Evolutionary conservation across 2,113 vertebrate genomes (phyloP), one percentile per base, ranked within the genome.

Genomic region (Orientallactaga bullata): DNA sequence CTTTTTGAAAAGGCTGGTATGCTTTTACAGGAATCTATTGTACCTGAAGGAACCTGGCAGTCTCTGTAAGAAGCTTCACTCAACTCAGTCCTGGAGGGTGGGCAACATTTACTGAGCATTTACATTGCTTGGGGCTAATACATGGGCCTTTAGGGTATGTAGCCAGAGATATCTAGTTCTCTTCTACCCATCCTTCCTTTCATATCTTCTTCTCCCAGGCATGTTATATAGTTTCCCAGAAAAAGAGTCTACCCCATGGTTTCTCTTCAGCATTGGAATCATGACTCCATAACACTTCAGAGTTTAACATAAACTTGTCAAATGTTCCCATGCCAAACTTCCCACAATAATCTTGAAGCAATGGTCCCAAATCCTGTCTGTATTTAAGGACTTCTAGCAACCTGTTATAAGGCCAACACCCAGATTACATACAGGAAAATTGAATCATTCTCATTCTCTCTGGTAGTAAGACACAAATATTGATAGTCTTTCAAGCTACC

Each of bases 281-380:
- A 66, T 61, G 55, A 68, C 68, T 47, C 42, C 28, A 58, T 18
- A 72, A 51, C 24, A 79, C 10, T 17, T 63, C 24, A 65, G 32
- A 3, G 35, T 87, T 79, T 80, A 51, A 63, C 26, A 63, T 4
- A 76, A 47, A 61, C 51, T 78, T 42, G 13, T 73, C 80, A 71
- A 81, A 86, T 66, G 73, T 16, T 42, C 42, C 32, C 82, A 47
- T 18, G 55, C 74, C 65, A 28, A 55, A 77, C 8, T 74, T 84
- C 73, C 71, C 72, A 32, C 13, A 92, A 61, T 37, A 66, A 91
- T 9, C n/a, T 83, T 73, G 68, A 32, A 85, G 61, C 83, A 87
- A 94, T 10, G 28, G 24, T 78, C 15, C 21, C 42, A 20, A n/a
- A 71, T 42, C 24, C 21, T 91, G 42, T n/a, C 35, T 91, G 9